phyloP scores from a whole-genome alignment of 2,888 invertebrate species.

The Sinhomidia bicolor region DNA sequence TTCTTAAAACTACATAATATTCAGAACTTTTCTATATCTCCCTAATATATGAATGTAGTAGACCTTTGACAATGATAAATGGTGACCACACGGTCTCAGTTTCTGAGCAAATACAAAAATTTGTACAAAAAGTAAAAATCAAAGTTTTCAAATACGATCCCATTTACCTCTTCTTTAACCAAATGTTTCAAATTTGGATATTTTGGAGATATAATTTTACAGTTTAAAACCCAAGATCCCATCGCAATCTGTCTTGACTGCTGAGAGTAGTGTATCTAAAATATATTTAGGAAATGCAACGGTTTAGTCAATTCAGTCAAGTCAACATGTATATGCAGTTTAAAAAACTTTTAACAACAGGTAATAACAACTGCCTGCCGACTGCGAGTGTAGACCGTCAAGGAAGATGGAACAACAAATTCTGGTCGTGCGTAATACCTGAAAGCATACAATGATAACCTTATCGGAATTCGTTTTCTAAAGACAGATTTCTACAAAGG shows the following conservation, averaged over 20 bases:
- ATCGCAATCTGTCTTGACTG: slow-evolving; percentile 70
- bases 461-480: slow-evolving; percentile 54
- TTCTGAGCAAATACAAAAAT: too few relatives aligned
- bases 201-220: slow-evolving; percentile 41
- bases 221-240: slow-evolving; percentile 61
- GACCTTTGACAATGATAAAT: slow-evolving; percentile 23
- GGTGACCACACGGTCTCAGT: slow-evolving; percentile 14
- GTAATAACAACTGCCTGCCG: slow-evolving; percentile 68
- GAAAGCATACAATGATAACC: slow-evolving; percentile 69
- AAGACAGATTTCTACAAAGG: slow-evolving; percentile 2
- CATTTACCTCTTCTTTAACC: slow-evolving; percentile 35
- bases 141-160: background rate
- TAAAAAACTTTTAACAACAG: slow-evolving; percentile 40
- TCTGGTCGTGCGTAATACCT: slow-evolving; percentile 68
- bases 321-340: slow-evolving; percentile 60
- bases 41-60: background rate
- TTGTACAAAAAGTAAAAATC: background rate
- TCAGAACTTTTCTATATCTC: background rate
- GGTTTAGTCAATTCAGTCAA: slow-evolving; percentile 61
- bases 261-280: slow-evolving; percentile 67
- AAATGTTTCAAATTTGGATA: background rate
- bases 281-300: slow-evolving; percentile 69
- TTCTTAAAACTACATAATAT: slow-evolving; percentile 37
- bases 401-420: slow-evolving; percentile 68
- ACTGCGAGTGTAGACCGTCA: slow-evolving; percentile 66